Percentiles rank a stretch among this genome's conserved stretches.
Conservation (phyloP, 2,797 vertebrate genomes). For the Choloepus didactylus region DNA sequence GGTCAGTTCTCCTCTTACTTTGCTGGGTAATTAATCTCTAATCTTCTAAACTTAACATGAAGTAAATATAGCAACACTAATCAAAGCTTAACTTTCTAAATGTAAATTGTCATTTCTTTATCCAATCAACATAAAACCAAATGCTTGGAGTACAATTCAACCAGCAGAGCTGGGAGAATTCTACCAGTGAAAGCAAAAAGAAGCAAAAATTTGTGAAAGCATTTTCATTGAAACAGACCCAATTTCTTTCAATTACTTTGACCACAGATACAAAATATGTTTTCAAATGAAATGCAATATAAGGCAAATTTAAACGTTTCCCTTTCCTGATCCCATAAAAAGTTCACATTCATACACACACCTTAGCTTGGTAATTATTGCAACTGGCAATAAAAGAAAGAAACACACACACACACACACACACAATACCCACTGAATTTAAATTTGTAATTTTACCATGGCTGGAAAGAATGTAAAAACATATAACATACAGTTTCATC, state of each 20-base stretch:
- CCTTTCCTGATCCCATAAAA: neutral
- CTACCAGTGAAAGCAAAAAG: neutral
- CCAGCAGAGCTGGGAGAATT: neutral
- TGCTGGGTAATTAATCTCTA: neutral
- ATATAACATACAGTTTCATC: neutral
- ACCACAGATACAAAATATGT: neutral
- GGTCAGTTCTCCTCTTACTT: neutral
- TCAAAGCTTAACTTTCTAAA: slow-evolving; percentile 20
- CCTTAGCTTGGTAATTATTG: neutral
- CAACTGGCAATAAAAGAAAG: neutral
- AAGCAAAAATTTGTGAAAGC: neutral
- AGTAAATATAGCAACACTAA: neutral
- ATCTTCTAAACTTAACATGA: neutral
- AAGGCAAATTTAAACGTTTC: neutral
- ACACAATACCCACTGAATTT: neutral
- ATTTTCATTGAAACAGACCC: neutral
- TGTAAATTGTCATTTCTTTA: neutral
- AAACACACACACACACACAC: neutral
- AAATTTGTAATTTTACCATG: neutral
- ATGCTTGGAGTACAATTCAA: neutral
- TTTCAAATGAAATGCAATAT: neutral
- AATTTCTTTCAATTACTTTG: slow-evolving; percentile 35
- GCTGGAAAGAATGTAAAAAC: slow-evolving; percentile 4
- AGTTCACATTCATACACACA: neutral
- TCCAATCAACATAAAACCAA: neutral